A percentile compares a stretch with the other conserved stretches of the same genome.
Evolutionary conservation across 2,797 vertebrate species (phyloP).

Genomic region (Sebastes nivosus): DNA sequence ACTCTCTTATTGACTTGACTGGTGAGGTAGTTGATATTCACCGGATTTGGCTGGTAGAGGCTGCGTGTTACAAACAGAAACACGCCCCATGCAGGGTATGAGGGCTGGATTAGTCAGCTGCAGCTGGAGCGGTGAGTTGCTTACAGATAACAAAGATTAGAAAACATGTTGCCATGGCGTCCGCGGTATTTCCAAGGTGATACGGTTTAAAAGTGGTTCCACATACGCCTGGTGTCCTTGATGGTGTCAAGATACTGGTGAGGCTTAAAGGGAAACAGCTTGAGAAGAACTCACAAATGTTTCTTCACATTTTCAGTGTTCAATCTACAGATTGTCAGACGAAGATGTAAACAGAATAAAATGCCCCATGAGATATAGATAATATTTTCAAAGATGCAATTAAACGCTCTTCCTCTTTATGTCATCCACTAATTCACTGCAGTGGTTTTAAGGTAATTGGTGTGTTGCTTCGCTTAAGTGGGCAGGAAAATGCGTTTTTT

Average conservation of each 20-base stretch:
- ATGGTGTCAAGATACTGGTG: conserved; percentile 57
- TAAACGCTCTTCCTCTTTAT: conserved; percentile 12
- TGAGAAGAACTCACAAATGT: neutral
- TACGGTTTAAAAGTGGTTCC: conserved; percentile 67
- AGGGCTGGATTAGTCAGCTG: conserved; percentile 74
- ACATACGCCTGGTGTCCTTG: conserved; percentile 72
- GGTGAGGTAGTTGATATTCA: conserved; percentile 43
- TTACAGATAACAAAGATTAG: conserved; percentile 81
- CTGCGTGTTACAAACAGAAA: conserved; percentile 63
- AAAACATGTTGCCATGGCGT: conserved; percentile 81
- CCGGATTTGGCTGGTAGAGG: conserved; percentile 26
- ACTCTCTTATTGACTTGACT: conserved; percentile 26
- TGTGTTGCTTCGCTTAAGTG: neutral
- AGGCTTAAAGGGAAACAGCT: conserved; percentile 41
- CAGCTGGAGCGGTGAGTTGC: conserved; percentile 65
- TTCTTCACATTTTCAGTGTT: conserved; percentile 18
- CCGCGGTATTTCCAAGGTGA: conserved; percentile 79
- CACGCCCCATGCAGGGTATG: conserved; percentile 67
- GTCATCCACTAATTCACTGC: conserved; percentile 8
- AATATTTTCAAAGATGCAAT: neutral
- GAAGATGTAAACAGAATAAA: conserved; percentile 6
- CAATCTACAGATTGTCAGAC: neutral
- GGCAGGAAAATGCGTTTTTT: conserved; percentile 13
- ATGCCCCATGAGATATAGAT: neutral
- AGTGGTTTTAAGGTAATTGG: conserved; percentile 11